Percentiles rank a stretch among this genome's conserved stretches.
These are phyloP conservation scores for Zophobas morio DNA, from an alignment of 1,140 invertebrate species.

Conservation along the genomic window DNA sequence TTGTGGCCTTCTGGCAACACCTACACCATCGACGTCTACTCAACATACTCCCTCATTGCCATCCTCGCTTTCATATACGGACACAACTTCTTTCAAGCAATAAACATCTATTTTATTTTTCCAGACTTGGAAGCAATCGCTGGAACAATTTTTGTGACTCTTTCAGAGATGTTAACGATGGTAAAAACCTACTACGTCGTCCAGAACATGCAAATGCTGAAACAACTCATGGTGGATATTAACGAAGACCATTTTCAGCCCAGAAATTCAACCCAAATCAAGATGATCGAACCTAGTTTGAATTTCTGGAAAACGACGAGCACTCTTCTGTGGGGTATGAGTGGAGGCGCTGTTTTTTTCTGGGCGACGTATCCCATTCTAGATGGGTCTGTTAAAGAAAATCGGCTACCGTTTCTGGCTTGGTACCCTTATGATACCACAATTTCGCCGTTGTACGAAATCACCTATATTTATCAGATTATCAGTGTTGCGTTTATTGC, in stretches of 20 bases:
- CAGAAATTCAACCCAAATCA: not conserved
- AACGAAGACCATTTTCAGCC: slow-evolving; percentile 16
- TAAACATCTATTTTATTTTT: slow-evolving; percentile 20
- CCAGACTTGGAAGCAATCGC: slow-evolving; percentile 17
- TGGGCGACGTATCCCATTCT: slow-evolving; percentile 31
- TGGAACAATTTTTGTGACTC: not conserved
- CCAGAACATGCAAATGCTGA: slow-evolving; percentile 9
- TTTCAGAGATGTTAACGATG: slow-evolving; percentile 3
- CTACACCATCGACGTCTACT: not conserved
- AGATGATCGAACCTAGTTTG: not conserved
- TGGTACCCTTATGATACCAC: slow-evolving; percentile 20
- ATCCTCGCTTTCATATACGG: not conserved
- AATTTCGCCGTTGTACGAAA: slow-evolving; percentile 1
- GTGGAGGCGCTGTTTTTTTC: not conserved
- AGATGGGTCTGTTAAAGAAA: not conserved
- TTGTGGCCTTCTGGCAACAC: slow-evolving; percentile 23
- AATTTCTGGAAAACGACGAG: not conserved
- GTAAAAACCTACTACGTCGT: slow-evolving; percentile 4
- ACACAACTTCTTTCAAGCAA: slow-evolving; percentile 24
- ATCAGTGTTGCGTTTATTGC: not conserved
- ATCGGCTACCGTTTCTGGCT: not conserved
- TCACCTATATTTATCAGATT: slow-evolving; percentile 12
- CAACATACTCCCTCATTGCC: slow-evolving; percentile 2
- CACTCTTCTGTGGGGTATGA: not conserved
- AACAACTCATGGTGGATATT: slow-evolving; percentile 7